A percentile compares a stretch with the other conserved stretches of the same genome.
Evolutionary conservation across 2,797 vertebrate species (phyloP).

Genomic region (Melanotaenia maccullochi): DNA sequence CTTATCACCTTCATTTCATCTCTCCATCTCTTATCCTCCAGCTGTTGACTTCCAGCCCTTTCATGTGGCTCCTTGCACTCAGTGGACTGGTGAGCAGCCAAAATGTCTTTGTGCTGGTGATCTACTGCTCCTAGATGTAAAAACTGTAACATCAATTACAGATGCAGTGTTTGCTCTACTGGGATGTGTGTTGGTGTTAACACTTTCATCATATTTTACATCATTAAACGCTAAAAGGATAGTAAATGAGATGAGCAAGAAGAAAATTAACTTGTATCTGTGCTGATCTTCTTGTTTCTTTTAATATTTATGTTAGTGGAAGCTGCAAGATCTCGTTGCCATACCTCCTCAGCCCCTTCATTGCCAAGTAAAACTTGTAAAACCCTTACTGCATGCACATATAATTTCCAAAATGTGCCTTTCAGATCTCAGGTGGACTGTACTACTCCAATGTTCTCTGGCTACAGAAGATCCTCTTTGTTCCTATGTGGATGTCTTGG

Average conservation of each 20-base stretch:
- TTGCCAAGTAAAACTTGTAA: neutral
- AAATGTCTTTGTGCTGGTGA: neutral
- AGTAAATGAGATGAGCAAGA: neutral
- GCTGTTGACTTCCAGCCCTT: conserved; percentile 94
- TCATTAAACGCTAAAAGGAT: neutral
- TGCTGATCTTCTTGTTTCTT: neutral
- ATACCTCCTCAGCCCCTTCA: neutral
- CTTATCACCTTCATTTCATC: neutral
- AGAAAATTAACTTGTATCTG: neutral
- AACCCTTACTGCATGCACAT: neutral
- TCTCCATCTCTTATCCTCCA: conserved; percentile 56
- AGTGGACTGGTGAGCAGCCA: conserved; percentile 92
- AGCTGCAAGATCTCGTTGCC: neutral
- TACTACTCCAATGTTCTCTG: conserved; percentile 85
- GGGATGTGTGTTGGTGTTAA: neutral
- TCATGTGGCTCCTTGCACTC: conserved; percentile 94
- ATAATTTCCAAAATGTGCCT: conserved; percentile 31
- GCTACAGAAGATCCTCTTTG: conserved; percentile 85
- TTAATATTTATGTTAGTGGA: neutral
- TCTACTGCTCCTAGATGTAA: neutral
- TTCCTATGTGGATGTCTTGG: conserved; percentile 87
- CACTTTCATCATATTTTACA: neutral
- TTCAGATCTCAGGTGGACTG: conserved; percentile 89
- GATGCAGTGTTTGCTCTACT: neutral
- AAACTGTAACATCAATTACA: neutral